Evolutionary conservation across 2,113 vertebrate species (phyloP), one percentile per base, ranked within the genome.

Genomic region (Stigmatopora nigra): DNA sequence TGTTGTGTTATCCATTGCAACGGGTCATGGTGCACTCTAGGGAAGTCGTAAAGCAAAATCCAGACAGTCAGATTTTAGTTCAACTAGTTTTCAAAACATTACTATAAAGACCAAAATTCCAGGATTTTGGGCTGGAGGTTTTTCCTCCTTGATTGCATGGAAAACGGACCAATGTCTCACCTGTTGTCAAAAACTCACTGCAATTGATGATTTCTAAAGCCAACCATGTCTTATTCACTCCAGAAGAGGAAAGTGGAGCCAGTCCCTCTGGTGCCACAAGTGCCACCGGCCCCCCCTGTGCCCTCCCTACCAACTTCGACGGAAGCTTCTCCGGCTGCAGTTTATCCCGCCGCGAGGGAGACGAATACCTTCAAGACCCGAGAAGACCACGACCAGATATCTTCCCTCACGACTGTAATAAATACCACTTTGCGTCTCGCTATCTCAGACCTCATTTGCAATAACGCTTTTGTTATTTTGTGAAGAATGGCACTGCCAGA

Each of bases 221-320:
- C 17, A 13, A 44, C 62, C 71, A 44, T 11, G 1, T 11, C 73
- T 49, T 87, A 44, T 84, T 63, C 63, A 73, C 81, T 80, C 63
- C 92, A 95, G 94, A 96, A 96, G 82, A 91, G 94, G 80, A 96
- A 95, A 85, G 91, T 91, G 65, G 94, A 95, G 62, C 74, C 92
- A 4, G 91, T 91, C 49, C 93, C 94, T 13, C 58, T 91, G 77
- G 86, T 80, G 13, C 83, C 88, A 57, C 91, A 91, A 78, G 88
- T 86, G 64, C 71, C 89, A 14, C 91, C 92, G 2, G 92, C 87
- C 25, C 89, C 88, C 48, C 92, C 94, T 0, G 92, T 93, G 69
- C 81, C 90, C 61, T 90, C 88, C 60, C 82, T 90, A 58, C 88
- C 91, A 35, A 83, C 77, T 64, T 87, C 92, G 71, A 81, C 90